These are phyloP conservation scores for Chanos chanos DNA, from an alignment of 2,797 vertebrate species.

Conservation along the genomic window DNA sequence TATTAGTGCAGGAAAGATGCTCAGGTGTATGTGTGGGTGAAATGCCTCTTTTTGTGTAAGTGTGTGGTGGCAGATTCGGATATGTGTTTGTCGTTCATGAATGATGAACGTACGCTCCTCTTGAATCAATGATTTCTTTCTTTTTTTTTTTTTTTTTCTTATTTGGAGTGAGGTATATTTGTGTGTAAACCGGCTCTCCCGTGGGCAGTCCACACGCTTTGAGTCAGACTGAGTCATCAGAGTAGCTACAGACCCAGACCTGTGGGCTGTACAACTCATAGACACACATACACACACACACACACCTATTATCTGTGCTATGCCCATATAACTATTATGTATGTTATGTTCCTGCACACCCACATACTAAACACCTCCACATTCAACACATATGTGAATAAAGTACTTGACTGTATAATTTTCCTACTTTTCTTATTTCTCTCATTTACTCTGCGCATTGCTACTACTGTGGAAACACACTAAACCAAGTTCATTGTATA, in stretches of 20 bases:
- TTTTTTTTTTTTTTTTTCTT: not conserved
- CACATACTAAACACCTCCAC: not conserved
- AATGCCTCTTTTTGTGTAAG: not conserved
- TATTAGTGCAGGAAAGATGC: not conserved
- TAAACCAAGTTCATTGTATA: conserved; percentile 18
- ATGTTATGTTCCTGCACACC: not conserved
- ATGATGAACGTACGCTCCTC: not conserved
- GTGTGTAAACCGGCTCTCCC: conserved; percentile 42
- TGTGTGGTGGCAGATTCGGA: not conserved
- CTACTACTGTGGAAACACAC: conserved; percentile 18
- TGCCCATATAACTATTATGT: no score
- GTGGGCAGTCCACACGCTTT: conserved; percentile 86
- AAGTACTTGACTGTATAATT: no score
- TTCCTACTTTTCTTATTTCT: no score
- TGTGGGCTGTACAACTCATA: not conserved
- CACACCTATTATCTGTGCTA: not conserved
- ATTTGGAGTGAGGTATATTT: not conserved
- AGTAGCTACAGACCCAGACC: conserved; percentile 78
- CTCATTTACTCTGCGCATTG: conserved; percentile 17
- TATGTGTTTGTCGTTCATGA: conserved; percentile 5
- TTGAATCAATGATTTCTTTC: not conserved
- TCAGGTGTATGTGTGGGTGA: not conserved
- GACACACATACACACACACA: not conserved
- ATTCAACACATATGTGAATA: no score
- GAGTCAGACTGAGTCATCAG: conserved; percentile 91